phyloP scores from a whole-genome alignment of 2,113 vertebrate species.

The Heptranchias perlo region DNA sequence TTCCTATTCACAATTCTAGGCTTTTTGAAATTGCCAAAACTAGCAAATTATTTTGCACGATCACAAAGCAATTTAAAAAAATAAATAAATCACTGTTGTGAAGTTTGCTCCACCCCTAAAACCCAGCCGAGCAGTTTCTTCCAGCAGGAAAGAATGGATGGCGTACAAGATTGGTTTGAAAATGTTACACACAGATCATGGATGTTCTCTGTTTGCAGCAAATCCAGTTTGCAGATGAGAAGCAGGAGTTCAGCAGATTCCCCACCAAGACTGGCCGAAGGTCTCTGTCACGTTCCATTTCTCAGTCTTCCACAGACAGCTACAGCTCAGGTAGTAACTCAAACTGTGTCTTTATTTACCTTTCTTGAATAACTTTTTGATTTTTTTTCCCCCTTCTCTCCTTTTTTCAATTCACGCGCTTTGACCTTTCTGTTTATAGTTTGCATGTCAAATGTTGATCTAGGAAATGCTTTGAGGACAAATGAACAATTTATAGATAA shows the following conservation, averaged over 20 bases:
- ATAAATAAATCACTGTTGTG: no score
- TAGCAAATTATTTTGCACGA: neutral
- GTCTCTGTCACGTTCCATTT: slow-evolving; percentile 92
- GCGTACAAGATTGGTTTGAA: neutral
- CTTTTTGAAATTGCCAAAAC: neutral
- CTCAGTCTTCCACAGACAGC: slow-evolving; percentile 97
- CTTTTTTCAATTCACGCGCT: neutral
- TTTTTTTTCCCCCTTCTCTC: neutral
- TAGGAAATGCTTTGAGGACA: neutral
- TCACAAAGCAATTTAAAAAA: neutral
- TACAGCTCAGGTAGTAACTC: slow-evolving; percentile 83
- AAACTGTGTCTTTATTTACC: neutral
- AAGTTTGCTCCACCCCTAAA: no score
- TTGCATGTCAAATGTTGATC: neutral
- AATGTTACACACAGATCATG: neutral
- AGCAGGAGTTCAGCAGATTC: slow-evolving; percentile 95
- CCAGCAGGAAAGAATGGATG: no score
- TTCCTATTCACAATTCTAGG: neutral
- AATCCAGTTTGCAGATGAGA: slow-evolving; percentile 98
- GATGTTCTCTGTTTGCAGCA: slow-evolving; percentile 53
- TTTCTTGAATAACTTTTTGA: neutral
- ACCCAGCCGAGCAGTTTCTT: no score
- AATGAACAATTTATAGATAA: neutral
- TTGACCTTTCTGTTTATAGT: neutral
- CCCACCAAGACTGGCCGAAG: slow-evolving; percentile 91